Conservation (phyloP, 2,888 invertebrate genomes). For the Stenodera caucasica region DNA sequence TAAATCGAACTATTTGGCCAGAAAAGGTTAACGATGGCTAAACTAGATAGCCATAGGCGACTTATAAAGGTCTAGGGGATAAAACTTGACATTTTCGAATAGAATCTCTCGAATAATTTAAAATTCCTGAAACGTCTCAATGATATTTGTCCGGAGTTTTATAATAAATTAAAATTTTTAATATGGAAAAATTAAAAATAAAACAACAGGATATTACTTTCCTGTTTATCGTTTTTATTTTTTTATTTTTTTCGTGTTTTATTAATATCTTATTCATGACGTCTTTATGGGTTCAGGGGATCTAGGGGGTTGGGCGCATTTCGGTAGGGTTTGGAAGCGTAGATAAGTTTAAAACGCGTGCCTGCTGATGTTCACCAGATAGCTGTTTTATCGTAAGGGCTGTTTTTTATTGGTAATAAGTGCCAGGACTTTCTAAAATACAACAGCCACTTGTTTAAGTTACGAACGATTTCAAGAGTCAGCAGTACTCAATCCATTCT, state of each 20-base stretch:
- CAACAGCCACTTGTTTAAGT: constrained; percentile 27
- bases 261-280: constrained; percentile 5
- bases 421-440: constrained; percentile 42
- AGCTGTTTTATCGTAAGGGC: constrained; percentile 32
- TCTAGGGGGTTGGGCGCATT: not conserved
- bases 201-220: constrained; percentile 3
- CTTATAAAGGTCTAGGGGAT: not conserved
- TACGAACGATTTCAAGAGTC: constrained; percentile 15
- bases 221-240: not conserved
- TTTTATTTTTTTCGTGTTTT: not conserved
- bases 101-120: not conserved
- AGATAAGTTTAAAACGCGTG: constrained; percentile 4
- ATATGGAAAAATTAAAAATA: not conserved
- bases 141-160: too few species aligned
- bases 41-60: constrained; percentile 2
- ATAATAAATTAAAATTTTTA: too few species aligned
- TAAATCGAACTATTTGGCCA: not conserved
- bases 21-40: not conserved
- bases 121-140: too few species aligned
- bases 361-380: constrained; percentile 26
- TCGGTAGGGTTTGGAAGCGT: not conserved
- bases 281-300: not conserved
- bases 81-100: not conserved
- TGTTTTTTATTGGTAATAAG: constrained; percentile 44
- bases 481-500: not conserved